These are phyloP conservation scores for Mellivora capensis DNA, from an alignment of 2,113 vertebrate genomes.

Conservation along the genomic window DNA sequence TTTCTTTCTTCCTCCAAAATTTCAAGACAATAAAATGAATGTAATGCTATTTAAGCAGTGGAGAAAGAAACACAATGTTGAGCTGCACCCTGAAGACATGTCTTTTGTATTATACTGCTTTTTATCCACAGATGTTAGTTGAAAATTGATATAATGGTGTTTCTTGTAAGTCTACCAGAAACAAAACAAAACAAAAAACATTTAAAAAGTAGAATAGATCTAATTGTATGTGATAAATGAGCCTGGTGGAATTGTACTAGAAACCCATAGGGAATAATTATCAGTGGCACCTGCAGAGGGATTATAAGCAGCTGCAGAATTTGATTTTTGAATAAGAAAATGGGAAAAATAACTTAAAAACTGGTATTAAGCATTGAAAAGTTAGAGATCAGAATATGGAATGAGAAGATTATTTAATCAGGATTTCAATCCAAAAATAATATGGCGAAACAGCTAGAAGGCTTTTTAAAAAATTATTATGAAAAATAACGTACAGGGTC, in stretches of 20 bases:
- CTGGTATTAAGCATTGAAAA: slow-evolving; percentile 51
- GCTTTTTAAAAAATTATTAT: not conserved
- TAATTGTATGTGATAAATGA: slow-evolving; percentile 76
- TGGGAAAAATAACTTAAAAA: slow-evolving; percentile 49
- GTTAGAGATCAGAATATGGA: slow-evolving; percentile 26
- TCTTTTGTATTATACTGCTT: slow-evolving; percentile 51
- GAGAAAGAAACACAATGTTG: slow-evolving; percentile 54
- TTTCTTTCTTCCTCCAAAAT: slow-evolving; percentile 47
- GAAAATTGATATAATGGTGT: slow-evolving; percentile 61
- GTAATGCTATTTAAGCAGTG: not conserved
- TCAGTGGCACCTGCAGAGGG: slow-evolving; percentile 61
- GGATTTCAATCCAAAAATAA: not conserved
- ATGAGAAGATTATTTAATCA: not conserved
- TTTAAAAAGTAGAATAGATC: slow-evolving; percentile 67
- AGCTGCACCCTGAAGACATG: slow-evolving; percentile 55
- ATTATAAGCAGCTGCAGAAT: slow-evolving; percentile 73
- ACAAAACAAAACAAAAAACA: slow-evolving; percentile 71
- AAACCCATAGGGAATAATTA: slow-evolving; percentile 72
- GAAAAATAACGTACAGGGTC: not conserved
- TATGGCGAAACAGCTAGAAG: not conserved
- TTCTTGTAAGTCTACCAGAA: slow-evolving; percentile 68
- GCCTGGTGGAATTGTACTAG: slow-evolving; percentile 56
- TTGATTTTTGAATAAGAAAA: slow-evolving; percentile 72
- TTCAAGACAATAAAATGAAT: slow-evolving; percentile 54
- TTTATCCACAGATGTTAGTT: slow-evolving; percentile 72